Conservation (phyloP, 2,113 vertebrate species). For the Athene noctua region DNA sequence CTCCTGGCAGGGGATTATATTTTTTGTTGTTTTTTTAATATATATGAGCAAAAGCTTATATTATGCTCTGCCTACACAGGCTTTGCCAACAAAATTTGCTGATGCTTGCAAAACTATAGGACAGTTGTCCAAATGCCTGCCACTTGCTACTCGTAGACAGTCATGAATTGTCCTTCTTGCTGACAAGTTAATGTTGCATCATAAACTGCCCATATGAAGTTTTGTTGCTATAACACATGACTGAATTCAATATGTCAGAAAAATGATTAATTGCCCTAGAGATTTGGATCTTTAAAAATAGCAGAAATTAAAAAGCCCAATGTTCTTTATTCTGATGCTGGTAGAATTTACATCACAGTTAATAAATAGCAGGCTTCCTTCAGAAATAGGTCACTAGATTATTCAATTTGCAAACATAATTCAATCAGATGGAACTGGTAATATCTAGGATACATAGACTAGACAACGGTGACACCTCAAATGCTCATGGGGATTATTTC, state of each 20-base stretch:
- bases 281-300: conserved; percentile 42
- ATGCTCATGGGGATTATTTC: neutral
- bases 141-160: conserved; percentile 25
- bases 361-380: conserved; percentile 59
- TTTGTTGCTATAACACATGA: conserved; percentile 53
- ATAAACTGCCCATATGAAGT: conserved; percentile 37
- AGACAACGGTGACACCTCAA: neutral
- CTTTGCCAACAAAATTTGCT: conserved; percentile 46
- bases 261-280: conserved; percentile 52
- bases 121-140: conserved; percentile 45
- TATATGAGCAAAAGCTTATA: neutral
- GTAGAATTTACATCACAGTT: conserved; percentile 37
- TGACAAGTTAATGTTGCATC: conserved; percentile 55
- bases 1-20: conserved; percentile 18
- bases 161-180: conserved; percentile 37
- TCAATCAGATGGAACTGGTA: conserved; percentile 1
- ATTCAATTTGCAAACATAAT: conserved; percentile 16
- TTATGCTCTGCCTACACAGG: neutral
- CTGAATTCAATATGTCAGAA: conserved; percentile 44
- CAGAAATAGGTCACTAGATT: conserved; percentile 59
- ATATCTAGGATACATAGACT: neutral
- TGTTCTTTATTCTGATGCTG: conserved; percentile 16
- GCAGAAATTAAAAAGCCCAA: conserved; percentile 23
- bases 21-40: neutral
- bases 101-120: conserved; percentile 38